Base-by-base conservation (phyloP, 2,888 invertebrate genomes). In the Thysanoteuthis rhombus region DNA sequence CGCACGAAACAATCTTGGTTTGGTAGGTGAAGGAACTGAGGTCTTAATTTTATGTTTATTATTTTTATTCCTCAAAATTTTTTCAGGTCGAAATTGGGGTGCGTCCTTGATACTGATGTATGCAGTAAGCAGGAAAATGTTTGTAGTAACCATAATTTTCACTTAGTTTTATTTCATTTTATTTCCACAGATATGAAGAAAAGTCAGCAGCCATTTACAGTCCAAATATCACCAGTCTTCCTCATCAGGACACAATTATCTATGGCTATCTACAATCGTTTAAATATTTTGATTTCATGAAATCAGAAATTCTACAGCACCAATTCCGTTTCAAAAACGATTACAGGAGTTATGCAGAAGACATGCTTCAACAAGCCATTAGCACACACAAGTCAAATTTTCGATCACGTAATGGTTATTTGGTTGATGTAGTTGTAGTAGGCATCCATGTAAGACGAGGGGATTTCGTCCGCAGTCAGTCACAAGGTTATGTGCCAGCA, bases 361-460 rank as follows among this genome's bases (percentile, higher is more conserved):
- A 4, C 16, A 40, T 92, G 40, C 92, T 92, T 38, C 40, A 75
- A n/a, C 16, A 19, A 75, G 75, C 75, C n/a, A 75, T 75, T 19
- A n/a, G 12, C 75, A 75, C 36, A 12, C 75, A 75, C 75, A 75
- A 75, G n/a, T n/a, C 75, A 2, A 75, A 75, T 36, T 3, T 75
- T 4, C 12, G 16, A 1, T 75, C 75, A 2, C 75, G n/a, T 36
- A 19, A 45, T 10, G 92, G 92, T 39, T 45, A 39, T 32, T 0
- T 40, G 45, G 42, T 95, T 94, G 94, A 94, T 4, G 94, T 94
- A 16, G 92, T 94, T 32, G 90, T 95, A 8, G 94, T 95, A 3
- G 97, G 97, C 0, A 95, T 97, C 38, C 97, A 97, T 94, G 96
- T 97, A 5, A 95, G 97, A 19, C 96, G 97, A 89, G 97, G 97